Evolutionary conservation across 1,140 invertebrate species (phyloP), one percentile per base, ranked within the genome.

Genomic region (Phthorimaea operculella): DNA sequence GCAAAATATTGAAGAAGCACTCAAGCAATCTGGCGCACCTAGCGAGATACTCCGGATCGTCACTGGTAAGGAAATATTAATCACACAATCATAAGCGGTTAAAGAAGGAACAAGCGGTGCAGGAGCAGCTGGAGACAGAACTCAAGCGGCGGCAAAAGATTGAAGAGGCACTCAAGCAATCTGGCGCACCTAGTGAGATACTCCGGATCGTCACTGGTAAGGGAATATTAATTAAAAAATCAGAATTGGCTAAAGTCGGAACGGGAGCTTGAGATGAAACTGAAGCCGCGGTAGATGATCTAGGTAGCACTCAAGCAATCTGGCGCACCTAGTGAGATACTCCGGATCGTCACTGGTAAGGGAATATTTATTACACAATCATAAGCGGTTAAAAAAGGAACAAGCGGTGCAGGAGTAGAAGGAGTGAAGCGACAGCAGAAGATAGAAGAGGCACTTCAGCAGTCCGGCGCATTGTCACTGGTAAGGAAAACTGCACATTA

Each of bases 171-270:
- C 86, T 94, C 17, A 93, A 93, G 70, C 90, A 90, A 50, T 91
- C 91, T 28, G 92, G 92, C 50, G 91, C 92, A 4, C 89, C 90
- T 10, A 83, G 88, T 1, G 93, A 95, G 67, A 91, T 93, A 72
- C 87, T 94, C 59, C 89, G 91, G 74, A 89, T 93, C 60, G 90
- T 94, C 60, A 93, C 92, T 68, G 93, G 93, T 93, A 85, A 89
- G 85, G 53, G 21, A 59, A 50, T 8, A 8, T 14, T 45, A 45
- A 11, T 45, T 14, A 6, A 45, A n/a, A n/a, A n/a, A 94, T 77
- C 93, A 96, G 76, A 96, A 95, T 72, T 90, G 95, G 36, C 87
- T 96, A 76, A 92, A 94, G 85, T 94, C 94, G 70, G 94, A 96
- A 76, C 90, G 92, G 63, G 92, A 94, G 74, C 90, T 96, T 54